Evolutionary conservation across 2,113 vertebrate species (phyloP).

Genomic region (Arizona elegans): DNA sequence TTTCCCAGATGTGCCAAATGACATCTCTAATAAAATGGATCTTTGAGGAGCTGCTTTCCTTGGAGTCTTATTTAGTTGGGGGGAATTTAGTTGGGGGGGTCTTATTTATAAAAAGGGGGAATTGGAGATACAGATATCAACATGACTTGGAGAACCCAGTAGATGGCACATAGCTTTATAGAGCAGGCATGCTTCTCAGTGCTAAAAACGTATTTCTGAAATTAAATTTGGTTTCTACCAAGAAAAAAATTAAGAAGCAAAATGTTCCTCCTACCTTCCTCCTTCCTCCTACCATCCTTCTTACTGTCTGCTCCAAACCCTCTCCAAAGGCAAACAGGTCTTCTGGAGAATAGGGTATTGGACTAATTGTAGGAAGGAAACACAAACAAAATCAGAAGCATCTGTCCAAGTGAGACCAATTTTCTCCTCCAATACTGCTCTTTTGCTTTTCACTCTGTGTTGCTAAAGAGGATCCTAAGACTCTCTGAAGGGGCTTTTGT

Average conservation of each 20-base stretch:
- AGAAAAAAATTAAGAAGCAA: background rate
- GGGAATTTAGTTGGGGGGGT: no score
- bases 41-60: no score
- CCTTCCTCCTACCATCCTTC: background rate
- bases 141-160: background rate
- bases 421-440: background rate
- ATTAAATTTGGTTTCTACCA: background rate
- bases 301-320: background rate
- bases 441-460: background rate
- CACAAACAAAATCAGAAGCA: background rate
- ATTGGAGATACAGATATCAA: background rate
- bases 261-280: background rate
- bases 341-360: background rate
- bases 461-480: background rate
- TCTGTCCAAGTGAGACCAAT: background rate
- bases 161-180: background rate
- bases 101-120: background rate
- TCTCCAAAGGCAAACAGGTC: background rate
- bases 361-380: background rate
- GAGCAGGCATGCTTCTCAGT: background rate
- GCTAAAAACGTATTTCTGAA: background rate
- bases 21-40: no score
- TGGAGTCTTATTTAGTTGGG: no score
- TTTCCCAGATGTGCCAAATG: no score
- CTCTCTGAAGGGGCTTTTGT: no score